These are phyloP conservation scores for Lycaena phlaeas DNA, from an alignment of 2,888 invertebrate genomes.

Conservation along the genomic window DNA sequence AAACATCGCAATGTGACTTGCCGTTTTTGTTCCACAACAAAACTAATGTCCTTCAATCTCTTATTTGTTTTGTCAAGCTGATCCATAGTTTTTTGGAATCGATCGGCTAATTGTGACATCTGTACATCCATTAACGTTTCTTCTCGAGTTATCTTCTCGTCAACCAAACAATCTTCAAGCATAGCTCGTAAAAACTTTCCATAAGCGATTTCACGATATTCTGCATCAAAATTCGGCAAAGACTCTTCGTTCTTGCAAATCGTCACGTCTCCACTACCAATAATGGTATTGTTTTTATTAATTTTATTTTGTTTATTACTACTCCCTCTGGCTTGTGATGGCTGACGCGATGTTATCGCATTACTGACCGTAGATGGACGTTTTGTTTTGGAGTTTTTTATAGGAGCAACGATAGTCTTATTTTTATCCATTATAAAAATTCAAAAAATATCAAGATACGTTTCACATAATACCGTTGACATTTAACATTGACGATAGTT, in stretches of 20 bases:
- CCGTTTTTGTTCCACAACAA: slow-evolving; percentile 61
- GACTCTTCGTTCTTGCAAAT: slow-evolving; percentile 30
- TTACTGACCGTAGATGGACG: slow-evolving; percentile 31
- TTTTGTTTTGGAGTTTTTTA: slow-evolving; percentile 24
- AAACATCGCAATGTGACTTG: slow-evolving; percentile 22
- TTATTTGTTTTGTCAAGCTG: slow-evolving; percentile 57
- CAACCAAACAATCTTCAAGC: slow-evolving; percentile 49
- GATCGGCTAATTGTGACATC: slow-evolving; percentile 51
- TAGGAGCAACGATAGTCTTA: slow-evolving; percentile 31
- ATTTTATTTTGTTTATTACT: slow-evolving; percentile 24
- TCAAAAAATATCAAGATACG: background rate
- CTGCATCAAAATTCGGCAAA: slow-evolving; percentile 35
- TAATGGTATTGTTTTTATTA: slow-evolving; percentile 28
- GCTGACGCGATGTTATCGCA: slow-evolving; percentile 27
- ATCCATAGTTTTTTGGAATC: slow-evolving; percentile 55
- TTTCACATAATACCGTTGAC: slow-evolving; percentile 37
- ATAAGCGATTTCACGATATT: slow-evolving; percentile 42
- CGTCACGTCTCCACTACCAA: slow-evolving; percentile 31
- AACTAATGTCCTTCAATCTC: slow-evolving; percentile 56
- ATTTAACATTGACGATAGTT: slow-evolving; percentile 30
- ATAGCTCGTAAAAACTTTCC: slow-evolving; percentile 46
- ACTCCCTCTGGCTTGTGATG: slow-evolving; percentile 22
- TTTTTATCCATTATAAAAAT: slow-evolving; percentile 33
- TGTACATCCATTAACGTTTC: slow-evolving; percentile 54
- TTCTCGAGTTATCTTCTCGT: slow-evolving; percentile 52